Base-by-base conservation (phyloP, 2,888 invertebrate genomes). In the Incurvaria masculella region DNA sequence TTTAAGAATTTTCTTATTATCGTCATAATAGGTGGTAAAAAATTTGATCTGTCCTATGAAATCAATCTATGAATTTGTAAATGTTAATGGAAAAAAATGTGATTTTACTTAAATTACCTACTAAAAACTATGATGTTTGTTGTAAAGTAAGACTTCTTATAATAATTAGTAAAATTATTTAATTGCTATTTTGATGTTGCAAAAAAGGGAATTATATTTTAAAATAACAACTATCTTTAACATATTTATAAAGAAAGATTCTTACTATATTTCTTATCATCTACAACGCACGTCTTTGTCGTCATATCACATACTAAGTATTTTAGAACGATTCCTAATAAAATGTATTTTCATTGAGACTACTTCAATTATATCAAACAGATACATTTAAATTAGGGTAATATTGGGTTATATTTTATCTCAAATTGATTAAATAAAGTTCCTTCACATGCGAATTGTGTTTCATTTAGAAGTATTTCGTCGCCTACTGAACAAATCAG, bases 391-490 rank as follows among this genome's bases (percentile, higher is more conserved):
- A 33, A 33, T 33, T 33, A 33, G 33, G 14, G 4, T 33, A 33
- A 11, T 33, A 33, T 33, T 33, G 33, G 33, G 14, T 33, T 33
- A 33, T 33, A 33, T 33, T 33, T 33, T 33, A 3, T 33, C 33
- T 33, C 33, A 33, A 33, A 14, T 14, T 3, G 14, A 14, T 33
- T 6, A 33, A 33, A 33, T 33, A 33, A 33, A 33, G 33, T 33
- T 33, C 33, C 33, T 33, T 33, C 33, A 33, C 14, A 33, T 66
- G 11, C 73, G 74, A 61, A 73, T 73, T 17, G 52, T 52, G 16
- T 61, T 56, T 2, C 70, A 58, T 54, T 69, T 63, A 6, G 5
- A 23, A 23, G 10, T 23, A 23, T 23, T 23, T 23, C 10, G 10
- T 6, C 23, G 10, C 23, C 5, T 23, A 10, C 23, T 10, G 23